Base-by-base conservation (phyloP, 1,140 invertebrate species). In the Cydia pomonella region DNA sequence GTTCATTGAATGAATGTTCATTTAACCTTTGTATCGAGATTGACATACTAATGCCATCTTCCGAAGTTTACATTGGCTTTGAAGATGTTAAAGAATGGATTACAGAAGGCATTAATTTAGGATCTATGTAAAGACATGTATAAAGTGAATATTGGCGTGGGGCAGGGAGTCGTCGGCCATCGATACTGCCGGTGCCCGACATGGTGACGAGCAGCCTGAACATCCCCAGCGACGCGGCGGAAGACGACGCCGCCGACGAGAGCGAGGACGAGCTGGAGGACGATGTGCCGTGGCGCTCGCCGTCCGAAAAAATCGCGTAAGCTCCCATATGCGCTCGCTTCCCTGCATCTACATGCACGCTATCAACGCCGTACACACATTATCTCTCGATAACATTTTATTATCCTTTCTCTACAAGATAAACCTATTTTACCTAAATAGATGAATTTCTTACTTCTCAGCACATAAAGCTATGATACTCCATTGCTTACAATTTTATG, bases 241-340 rank as follows among this genome's bases (percentile, higher is more conserved):
- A 96, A 29, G 96, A 96, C 23, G 95, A 96, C 77, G 95, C 95
- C 44, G 95, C 94, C 0, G 97, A 97, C 77, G 97, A 97, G 80
- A 97, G 97, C 80, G 97, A 97, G 81, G 97, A 98, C 80, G 97
- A 98, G 88, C 95, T 97, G 72, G 97, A 97, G 44, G 97, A 97
- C 81, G 97, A 98, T 76, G 97, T 97, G 27, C 97, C 97, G 1
- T 98, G 97, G 97, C 94, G 97, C 80, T 97, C 97, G 3, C 96
- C 97, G 0, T 97, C 97, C 62, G 97, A 98, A 90, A 97, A 97
- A 92, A 97, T 98, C 84, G 96, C 97, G 96, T 97, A 95, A 97
- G 97, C 95, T 77, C 33, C 77, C 59, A 73, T 23, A 47, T 59
- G 47, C 74, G 25, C 73, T 64, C 74, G 81, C 81, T 80, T 80